Percentiles rank a stretch among this genome's conserved stretches.
phyloP scores from a whole-genome alignment of 2,113 vertebrate species.

The Propithecus coquereli region DNA sequence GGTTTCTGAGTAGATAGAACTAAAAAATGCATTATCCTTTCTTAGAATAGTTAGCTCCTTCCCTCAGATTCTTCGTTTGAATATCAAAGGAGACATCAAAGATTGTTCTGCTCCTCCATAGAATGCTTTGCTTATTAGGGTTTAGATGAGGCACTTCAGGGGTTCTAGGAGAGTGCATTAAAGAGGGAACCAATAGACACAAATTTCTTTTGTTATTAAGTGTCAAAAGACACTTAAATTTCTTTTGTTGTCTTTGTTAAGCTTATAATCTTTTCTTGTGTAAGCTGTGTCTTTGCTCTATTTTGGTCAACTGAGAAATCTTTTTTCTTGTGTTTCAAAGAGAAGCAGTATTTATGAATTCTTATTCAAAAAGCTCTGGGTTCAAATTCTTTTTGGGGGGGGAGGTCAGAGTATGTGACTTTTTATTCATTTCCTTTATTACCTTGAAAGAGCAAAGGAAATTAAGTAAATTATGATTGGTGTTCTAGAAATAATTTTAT shows the following conservation, averaged over 20 bases:
- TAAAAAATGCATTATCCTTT: background rate
- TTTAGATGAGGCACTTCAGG: background rate
- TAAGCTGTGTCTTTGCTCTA: background rate
- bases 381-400: background rate
- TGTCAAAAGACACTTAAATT: background rate
- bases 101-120: background rate
- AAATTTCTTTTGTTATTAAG: background rate
- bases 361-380: constrained; percentile 4
- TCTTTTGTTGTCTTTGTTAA: constrained; percentile 32
- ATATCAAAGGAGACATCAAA: constrained; percentile 4
- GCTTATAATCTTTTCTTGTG: constrained; percentile 26
- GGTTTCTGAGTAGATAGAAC: background rate
- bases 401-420: background rate
- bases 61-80: background rate
- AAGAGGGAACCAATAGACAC: background rate
- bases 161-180: background rate
- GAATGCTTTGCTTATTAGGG: background rate
- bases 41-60: background rate
- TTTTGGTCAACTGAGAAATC: constrained; percentile 54
- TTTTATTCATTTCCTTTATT: background rate
- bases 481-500: background rate
- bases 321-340: constrained; percentile 58
- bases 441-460: constrained; percentile 35
- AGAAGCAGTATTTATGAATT: constrained; percentile 64
- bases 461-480: constrained; percentile 2